Conservation (phyloP, 2,113 vertebrate genomes). For the Chaetodon trifascialis region DNA sequence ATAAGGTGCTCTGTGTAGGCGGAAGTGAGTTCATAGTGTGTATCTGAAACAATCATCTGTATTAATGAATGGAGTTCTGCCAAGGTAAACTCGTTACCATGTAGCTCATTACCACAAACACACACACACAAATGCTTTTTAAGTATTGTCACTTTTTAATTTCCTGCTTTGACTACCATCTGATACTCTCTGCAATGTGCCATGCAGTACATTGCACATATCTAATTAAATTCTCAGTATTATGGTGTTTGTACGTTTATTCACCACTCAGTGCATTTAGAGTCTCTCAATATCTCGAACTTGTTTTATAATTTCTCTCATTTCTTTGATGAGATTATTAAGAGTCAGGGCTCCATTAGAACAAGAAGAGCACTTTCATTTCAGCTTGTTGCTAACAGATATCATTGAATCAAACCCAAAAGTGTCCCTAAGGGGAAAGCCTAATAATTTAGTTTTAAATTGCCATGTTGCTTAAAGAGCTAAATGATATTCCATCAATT, state of each 20-base stretch:
- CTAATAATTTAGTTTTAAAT: slow-evolving; percentile 12
- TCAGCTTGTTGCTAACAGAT: slow-evolving; percentile 11
- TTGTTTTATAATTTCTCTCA: slow-evolving; percentile 4
- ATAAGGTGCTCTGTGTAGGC: slow-evolving; percentile 4
- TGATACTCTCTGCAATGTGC: slow-evolving; percentile 6
- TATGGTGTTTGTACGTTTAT: not conserved
- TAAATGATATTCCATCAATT: slow-evolving; percentile 9
- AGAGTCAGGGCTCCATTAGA: slow-evolving; percentile 4
- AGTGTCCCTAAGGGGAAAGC: not conserved
- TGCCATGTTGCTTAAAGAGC: slow-evolving; percentile 14
- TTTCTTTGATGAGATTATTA: slow-evolving; percentile 27
- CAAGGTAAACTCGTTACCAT: slow-evolving; percentile 25
- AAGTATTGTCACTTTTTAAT: slow-evolving; percentile 40
- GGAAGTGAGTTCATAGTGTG: slow-evolving; percentile 30
- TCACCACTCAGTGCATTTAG: slow-evolving; percentile 6
- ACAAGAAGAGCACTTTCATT: slow-evolving; percentile 15
- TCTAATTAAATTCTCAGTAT: slow-evolving; percentile 19
- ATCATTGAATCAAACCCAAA: slow-evolving; percentile 18
- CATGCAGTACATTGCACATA: not conserved
- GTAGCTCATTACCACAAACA: slow-evolving; percentile 23
- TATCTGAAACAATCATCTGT: slow-evolving; percentile 39
- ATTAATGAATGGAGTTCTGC: slow-evolving; percentile 37
- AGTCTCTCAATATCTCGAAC: not conserved
- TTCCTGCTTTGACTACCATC: slow-evolving; percentile 37
- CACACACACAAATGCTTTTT: not conserved